Percentiles rank a stretch among this genome's conserved stretches.
Evolutionary conservation across 2,797 vertebrate species (phyloP).

Genomic region (Loris lydekkerianus): DNA sequence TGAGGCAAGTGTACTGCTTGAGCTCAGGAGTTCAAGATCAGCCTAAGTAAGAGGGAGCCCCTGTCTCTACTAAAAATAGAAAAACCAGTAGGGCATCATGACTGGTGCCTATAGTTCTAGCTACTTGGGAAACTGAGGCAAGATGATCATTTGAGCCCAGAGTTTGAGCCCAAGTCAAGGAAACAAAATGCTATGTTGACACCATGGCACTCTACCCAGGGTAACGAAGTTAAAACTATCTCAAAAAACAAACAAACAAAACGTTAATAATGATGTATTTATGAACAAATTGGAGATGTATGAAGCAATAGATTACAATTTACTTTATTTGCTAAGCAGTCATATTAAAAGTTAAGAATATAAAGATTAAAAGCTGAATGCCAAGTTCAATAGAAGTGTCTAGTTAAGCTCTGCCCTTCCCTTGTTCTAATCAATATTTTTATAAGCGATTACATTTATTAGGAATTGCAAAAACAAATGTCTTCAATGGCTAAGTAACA

Average conservation of each 20-base stretch:
- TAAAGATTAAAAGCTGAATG: slow-evolving; percentile 56
- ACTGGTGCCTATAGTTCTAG: no score
- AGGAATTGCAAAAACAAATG: slow-evolving; percentile 40
- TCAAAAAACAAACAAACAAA: background rate
- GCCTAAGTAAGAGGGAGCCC: no score
- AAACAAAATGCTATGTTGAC: no score
- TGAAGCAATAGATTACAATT: background rate
- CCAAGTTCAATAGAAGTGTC: background rate
- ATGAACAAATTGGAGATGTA: background rate
- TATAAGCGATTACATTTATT: slow-evolving; percentile 33
- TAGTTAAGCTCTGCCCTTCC: slow-evolving; percentile 11
- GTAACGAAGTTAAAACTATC: no score
- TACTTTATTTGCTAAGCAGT: slow-evolving; percentile 58
- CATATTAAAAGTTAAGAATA: slow-evolving; percentile 21
- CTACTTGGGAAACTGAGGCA: no score
- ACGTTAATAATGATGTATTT: slow-evolving; percentile 43
- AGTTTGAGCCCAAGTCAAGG: no score
- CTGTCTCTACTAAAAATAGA: no score
- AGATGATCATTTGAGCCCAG: no score
- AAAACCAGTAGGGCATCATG: no score
- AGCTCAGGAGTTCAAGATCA: no score
- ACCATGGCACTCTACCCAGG: no score
- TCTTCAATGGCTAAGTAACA: slow-evolving; percentile 8
- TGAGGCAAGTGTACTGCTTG: no score
- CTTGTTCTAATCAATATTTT: slow-evolving; percentile 34